phyloP scores from a whole-genome alignment of 1,140 invertebrate genomes.

The Rhagoletis zephyria region DNA sequence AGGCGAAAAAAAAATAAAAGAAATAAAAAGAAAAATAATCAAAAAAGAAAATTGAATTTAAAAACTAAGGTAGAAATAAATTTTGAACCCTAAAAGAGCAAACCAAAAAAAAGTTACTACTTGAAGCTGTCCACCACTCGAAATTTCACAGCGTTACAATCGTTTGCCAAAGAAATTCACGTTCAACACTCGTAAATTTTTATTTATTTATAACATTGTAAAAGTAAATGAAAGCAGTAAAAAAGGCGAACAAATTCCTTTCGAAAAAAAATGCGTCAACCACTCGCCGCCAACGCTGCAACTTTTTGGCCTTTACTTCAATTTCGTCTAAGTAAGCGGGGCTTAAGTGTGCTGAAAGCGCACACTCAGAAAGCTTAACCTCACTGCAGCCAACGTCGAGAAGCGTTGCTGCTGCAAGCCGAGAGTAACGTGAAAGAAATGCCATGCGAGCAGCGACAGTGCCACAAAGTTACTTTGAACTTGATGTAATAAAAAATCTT shows the following conservation, averaged over 20 bases:
- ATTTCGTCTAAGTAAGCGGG: conserved; percentile 19
- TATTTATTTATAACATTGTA: background rate
- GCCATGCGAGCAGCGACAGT: background rate
- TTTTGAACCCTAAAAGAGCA: background rate
- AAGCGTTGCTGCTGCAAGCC: background rate
- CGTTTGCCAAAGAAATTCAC: background rate
- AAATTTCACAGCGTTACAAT: background rate
- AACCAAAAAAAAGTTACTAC: background rate
- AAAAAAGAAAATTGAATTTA: background rate
- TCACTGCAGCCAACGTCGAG: too few species aligned
- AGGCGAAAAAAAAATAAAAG: background rate
- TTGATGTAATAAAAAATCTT: conserved; percentile 3
- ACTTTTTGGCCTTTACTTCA: background rate
- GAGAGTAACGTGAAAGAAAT: conserved; percentile 14
- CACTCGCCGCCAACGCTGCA: background rate
- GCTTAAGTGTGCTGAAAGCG: conserved; percentile 30
- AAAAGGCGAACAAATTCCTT: background rate
- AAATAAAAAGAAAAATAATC: background rate
- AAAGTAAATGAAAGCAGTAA: background rate
- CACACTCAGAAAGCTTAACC: background rate
- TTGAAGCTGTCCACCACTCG: background rate
- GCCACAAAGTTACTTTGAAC: conserved; percentile 33
- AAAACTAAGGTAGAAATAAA: background rate
- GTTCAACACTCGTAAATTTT: background rate
- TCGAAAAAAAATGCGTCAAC: background rate